Evolutionary conservation across 2,888 invertebrate genomes (phyloP).

Genomic region (Campoplex capitator): DNA sequence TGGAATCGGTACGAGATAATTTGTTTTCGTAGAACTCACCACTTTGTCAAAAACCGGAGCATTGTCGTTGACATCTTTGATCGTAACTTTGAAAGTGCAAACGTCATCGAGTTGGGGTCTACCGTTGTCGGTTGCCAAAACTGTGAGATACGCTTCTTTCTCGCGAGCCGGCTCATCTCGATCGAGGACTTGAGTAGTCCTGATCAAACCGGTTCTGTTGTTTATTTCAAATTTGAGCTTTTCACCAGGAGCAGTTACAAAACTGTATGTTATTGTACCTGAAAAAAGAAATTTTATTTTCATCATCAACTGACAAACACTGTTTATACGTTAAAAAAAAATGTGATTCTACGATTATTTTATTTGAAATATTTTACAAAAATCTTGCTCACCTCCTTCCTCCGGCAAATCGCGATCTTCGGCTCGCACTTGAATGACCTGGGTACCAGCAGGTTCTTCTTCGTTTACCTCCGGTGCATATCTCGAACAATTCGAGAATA

Average conservation of each 20-base stretch:
- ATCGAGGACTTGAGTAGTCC: constrained; percentile 92
- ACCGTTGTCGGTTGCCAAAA: constrained; percentile 97
- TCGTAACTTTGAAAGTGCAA: constrained; percentile 96
- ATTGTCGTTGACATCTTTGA: constrained; percentile 97
- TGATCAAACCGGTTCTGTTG: constrained; percentile 90
- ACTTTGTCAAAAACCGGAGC: constrained; percentile 92
- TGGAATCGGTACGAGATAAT: constrained; percentile 84
- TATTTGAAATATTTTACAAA: background rate
- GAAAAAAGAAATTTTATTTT: constrained; percentile 37
- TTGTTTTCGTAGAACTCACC: constrained; percentile 86
- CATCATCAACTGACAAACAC: too few species aligned
- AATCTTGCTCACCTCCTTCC: constrained; percentile 87
- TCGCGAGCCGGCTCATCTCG: constrained; percentile 95
- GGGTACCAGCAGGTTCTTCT: constrained; percentile 90
- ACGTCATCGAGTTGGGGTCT: constrained; percentile 95
- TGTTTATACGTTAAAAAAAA: too few species aligned
- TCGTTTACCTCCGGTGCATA: constrained; percentile 94
- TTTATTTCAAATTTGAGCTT: constrained; percentile 93
- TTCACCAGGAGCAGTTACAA: constrained; percentile 91
- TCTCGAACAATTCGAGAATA: constrained; percentile 92
- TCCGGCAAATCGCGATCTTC: constrained; percentile 90
- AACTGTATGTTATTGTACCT: constrained; percentile 92
- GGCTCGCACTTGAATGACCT: constrained; percentile 91
- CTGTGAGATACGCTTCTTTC: constrained; percentile 94
- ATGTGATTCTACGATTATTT: too few species aligned